These are phyloP conservation scores for Oreochromis aureus DNA, from an alignment of 2,113 vertebrate species.

Conservation along the genomic window DNA sequence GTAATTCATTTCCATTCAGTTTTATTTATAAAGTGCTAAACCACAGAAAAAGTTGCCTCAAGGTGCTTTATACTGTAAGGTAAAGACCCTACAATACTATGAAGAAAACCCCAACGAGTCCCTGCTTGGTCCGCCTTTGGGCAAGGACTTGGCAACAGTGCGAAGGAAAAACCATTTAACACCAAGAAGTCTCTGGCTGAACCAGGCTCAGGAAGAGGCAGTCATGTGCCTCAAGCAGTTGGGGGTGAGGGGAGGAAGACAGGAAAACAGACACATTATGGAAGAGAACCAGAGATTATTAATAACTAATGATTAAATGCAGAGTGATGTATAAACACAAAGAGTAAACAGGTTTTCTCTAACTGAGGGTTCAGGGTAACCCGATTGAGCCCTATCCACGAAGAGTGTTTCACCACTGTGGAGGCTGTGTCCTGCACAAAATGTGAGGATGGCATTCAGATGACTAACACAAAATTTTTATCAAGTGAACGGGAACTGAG, in stretches of 20 bases:
- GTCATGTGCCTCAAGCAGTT: not conserved
- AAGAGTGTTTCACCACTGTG: not conserved
- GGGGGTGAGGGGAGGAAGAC: not conserved
- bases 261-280: not conserved
- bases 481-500: not conserved
- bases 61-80: not conserved
- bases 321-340: not conserved
- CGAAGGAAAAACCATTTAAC: not conserved
- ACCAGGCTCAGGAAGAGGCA: not conserved
- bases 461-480: not conserved
- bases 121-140: not conserved
- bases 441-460: not conserved
- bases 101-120: not conserved
- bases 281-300: not conserved
- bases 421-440: accelerated
- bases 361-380: no score
- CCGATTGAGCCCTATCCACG: accelerated
- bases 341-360: not conserved
- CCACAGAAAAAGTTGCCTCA: not conserved
- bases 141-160: not conserved
- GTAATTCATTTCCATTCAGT: not conserved
- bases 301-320: not conserved
- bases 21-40: not conserved
- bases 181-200: not conserved
- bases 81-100: not conserved